These are phyloP conservation scores for Monarcha castaneiventris DNA, from an alignment of 2,113 vertebrate genomes.

Conservation along the genomic window DNA sequence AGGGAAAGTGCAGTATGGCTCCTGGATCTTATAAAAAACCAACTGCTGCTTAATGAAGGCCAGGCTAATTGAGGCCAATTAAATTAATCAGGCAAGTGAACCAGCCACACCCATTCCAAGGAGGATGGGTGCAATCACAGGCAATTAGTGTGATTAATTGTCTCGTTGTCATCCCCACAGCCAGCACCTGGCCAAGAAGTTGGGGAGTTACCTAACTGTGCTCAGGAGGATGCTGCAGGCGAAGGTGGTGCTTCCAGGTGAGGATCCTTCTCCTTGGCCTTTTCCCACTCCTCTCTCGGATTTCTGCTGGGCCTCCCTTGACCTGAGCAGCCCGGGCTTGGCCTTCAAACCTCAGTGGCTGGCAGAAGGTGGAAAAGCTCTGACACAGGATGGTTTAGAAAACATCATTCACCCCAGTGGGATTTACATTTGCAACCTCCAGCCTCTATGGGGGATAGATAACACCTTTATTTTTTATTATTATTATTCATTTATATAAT, in stretches of 20 bases:
- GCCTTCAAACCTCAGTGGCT: neutral
- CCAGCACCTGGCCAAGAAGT: neutral
- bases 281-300: neutral
- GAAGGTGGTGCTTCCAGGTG: neutral
- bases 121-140: neutral
- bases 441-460: accelerated
- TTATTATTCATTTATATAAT: neutral
- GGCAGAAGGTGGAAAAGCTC: neutral
- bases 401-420: neutral
- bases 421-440: neutral
- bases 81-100: neutral
- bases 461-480: neutral
- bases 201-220: neutral
- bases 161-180: neutral
- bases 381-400: neutral
- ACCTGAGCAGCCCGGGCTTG: neutral
- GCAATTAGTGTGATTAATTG: conserved; percentile 4
- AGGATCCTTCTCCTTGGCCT: neutral
- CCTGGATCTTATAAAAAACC: accelerated
- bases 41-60: neutral
- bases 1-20: neutral
- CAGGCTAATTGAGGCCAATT: neutral
- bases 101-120: neutral
- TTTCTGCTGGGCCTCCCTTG: neutral
- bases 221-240: neutral